A percentile compares a stretch with the other conserved stretches of the same genome.
phyloP scores from a whole-genome alignment of 2,797 vertebrate genomes.

The Oreortyx pictus region DNA sequence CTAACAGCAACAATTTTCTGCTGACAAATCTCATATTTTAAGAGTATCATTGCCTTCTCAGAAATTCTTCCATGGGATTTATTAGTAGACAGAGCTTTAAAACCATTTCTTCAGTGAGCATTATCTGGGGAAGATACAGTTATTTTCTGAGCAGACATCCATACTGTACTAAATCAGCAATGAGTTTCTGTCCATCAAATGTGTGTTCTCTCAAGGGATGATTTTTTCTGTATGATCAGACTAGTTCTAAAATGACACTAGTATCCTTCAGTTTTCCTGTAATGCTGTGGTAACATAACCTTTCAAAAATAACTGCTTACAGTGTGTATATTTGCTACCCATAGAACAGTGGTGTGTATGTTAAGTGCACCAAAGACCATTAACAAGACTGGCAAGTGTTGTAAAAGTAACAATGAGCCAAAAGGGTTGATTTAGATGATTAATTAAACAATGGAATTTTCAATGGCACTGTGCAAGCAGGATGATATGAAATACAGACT shows the following conservation, averaged over 20 bases:
- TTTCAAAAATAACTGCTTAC: neutral
- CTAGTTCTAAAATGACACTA: neutral
- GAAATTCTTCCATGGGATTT: neutral
- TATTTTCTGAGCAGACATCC: neutral
- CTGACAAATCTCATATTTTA: neutral
- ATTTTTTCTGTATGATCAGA: neutral
- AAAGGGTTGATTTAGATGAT: slow-evolving; percentile 1
- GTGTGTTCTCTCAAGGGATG: neutral
- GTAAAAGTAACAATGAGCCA: neutral
- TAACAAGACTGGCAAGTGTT: neutral
- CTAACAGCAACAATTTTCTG: neutral
- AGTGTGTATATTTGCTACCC: neutral
- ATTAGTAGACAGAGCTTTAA: neutral
- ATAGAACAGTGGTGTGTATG: neutral
- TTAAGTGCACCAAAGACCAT: neutral
- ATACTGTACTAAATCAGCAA: neutral
- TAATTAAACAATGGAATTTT: neutral
- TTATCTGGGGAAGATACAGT: neutral
- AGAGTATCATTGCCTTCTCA: neutral
- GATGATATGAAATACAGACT: neutral
- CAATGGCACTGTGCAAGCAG: neutral
- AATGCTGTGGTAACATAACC: neutral
- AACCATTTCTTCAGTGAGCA: neutral
- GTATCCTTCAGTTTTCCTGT: neutral
- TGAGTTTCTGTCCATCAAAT: neutral